Conservation (phyloP, 2,113 vertebrate genomes). For the Petrocephalus zakoni region DNA sequence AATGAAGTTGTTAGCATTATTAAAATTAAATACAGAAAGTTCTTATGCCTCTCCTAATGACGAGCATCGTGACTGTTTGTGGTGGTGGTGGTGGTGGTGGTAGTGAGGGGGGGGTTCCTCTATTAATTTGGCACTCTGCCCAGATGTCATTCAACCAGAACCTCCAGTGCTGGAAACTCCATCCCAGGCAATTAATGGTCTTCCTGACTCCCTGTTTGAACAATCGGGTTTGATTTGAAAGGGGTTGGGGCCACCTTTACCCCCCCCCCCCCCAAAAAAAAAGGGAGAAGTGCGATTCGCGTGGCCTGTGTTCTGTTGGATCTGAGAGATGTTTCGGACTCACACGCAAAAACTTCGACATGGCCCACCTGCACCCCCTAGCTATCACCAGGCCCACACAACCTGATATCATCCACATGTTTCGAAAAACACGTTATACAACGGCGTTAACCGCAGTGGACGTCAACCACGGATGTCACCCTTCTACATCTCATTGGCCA, state of each 20-base stretch:
- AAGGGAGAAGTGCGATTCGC: neutral
- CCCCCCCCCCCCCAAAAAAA: neutral
- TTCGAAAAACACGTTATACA: conserved; percentile 25
- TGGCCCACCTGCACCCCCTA: too few species aligned
- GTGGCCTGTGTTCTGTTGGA: neutral
- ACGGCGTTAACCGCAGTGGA: conserved; percentile 20
- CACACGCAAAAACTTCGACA: neutral
- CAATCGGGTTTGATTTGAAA: neutral
- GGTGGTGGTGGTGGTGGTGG: neutral
- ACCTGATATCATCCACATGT: neutral
- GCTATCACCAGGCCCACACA: conserved; percentile 19
- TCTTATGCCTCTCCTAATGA: conserved; percentile 86
- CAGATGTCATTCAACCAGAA: conserved; percentile 94
- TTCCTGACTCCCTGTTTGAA: conserved; percentile 49
- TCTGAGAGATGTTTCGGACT: neutral
- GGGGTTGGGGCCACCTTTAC: neutral
- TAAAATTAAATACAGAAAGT: conserved; percentile 86
- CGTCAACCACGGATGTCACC: neutral
- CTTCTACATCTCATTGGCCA: conserved; percentile 33
- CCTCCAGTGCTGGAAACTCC: conserved; percentile 75
- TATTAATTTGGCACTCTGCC: conserved; percentile 89
- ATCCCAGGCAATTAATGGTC: conserved; percentile 74
- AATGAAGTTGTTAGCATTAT: conserved; percentile 88
- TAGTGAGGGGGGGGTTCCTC: conserved; percentile 74
- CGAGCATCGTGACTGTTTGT: conserved; percentile 77